Evolutionary conservation across 2,888 invertebrate genomes (phyloP), one percentile per base, ranked within the genome.

Genomic region (Alloplasta piceator): DNA sequence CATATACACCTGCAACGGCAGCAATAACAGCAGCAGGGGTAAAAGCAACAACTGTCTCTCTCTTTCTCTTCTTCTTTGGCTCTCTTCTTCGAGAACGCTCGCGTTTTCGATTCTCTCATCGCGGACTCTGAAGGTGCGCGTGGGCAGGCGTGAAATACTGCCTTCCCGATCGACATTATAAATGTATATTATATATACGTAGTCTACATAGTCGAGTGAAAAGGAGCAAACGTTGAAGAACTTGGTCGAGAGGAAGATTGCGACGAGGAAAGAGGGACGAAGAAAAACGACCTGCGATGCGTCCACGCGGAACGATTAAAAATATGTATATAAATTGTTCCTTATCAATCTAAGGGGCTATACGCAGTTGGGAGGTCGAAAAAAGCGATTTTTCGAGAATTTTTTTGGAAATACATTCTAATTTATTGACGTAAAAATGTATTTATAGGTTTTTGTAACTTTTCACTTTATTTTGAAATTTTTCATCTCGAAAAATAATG

Each of bases 101-200:
- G 63, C 55, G 48, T 16, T 72, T 73, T 66, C 73, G 16, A 66
- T 38, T 52, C 12, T 26, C n/a, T 26, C 56, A 55, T 52, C 63
- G 52, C 67, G 48, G 38, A 63, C 60, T 68, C 56, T 50, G 43
- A 16, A 83, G 83, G 85, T 82, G 78, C 86, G 88, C 89, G 89
- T 89, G 87, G 88, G 88, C 86, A 89, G 88, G 87, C 88, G 88
- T 89, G 88, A 89, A 89, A 89, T 89, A 89, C 85, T 88, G 86
- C 86, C 76, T 26, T 85, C 85, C 81, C 85, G 85, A 82, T 77
- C 76, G 80, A 86, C 84, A 76, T 87, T 88, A 26, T 26, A 26
- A 26, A 26, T 26, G 89, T 86, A 86, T 84, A 84, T 89, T 86
- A 86, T 84, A 84, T 26, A 38, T 5, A 70, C 36, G 58, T 7